A percentile compares a stretch with the other conserved stretches of the same genome.
Conservation (phyloP, 2,797 vertebrate species). For the Adrianichthys oophorus region DNA sequence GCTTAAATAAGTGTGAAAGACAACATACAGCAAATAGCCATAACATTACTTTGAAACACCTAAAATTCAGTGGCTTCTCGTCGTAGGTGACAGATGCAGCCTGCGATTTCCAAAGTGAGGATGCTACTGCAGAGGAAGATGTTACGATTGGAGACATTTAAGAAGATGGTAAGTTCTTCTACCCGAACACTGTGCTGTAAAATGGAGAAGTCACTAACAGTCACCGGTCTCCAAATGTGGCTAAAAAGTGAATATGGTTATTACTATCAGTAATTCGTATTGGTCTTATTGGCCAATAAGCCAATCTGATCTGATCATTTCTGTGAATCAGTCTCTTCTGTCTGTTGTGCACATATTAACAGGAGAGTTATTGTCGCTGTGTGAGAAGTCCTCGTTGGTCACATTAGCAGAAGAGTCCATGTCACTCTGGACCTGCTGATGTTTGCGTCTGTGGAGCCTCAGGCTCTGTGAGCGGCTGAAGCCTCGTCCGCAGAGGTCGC, state of each 20-base stretch:
- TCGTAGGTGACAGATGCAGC: not conserved
- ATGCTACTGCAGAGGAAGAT: no score
- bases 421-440: conserved; percentile 39
- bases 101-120: no score
- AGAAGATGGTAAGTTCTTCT: no score
- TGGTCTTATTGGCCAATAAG: no score
- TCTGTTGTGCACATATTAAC: conserved; percentile 67
- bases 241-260: no score
- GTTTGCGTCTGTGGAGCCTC: conserved; percentile 70
- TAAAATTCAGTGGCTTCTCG: not conserved
- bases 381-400: conserved; percentile 55
- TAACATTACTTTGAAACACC: not conserved
- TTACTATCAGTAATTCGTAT: no score
- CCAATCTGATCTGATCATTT: conserved; percentile 17
- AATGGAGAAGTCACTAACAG: no score
- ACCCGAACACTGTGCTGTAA: no score
- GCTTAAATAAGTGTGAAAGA: conserved; percentile 29
- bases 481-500: conserved; percentile 69
- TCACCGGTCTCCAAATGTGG: no score
- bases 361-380: conserved; percentile 60
- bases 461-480: conserved; percentile 77
- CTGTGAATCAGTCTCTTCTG: conserved; percentile 56
- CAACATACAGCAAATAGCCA: not conserved
- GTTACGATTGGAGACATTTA: no score
- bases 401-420: conserved; percentile 34